Evolutionary conservation across 2,888 invertebrate species (phyloP), one percentile per base, ranked within the genome.

Genomic region (Cephus spinipes): DNA sequence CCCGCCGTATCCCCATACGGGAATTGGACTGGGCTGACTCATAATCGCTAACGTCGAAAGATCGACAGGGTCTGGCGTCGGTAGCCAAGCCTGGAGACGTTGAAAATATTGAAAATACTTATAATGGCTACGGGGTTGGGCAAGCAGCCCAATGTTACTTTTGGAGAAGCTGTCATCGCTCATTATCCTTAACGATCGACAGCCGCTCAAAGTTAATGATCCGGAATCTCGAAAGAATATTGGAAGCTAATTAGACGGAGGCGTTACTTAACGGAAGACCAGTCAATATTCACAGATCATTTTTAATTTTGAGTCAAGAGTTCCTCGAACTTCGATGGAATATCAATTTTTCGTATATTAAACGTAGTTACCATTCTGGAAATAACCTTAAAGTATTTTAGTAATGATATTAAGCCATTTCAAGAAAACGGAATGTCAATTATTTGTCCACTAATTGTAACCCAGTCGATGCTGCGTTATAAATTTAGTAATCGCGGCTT

Each of bases 191-290:
- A 85, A 85, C 79, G 84, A 85, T 80, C 80, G 73, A 71, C 77
- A 73, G 34, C 75, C 71, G 79, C 55, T 55, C 73, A 73, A 74
- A 85, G 80, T 84, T 87, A 87, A 87, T 85, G 86, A 87, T 82
- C 82, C 80, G 81, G 82, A 80, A 84, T 84, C 81, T 83, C 80
- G 78, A 77, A 79, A 78, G 84, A 87, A 85, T 86, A 85, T 85
- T 79, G 81, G 81, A 83, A 81, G 82, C 84, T 85, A 88, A 89
- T 89, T 86, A 87, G 86, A 83, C 81, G 84, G 82, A 79, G 79
- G 84, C 79, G 82, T 83, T 85, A 76, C 84, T 83, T 82, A 84
- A 84, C 81, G 82, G 80, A 77, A 78, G 55, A 23, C 15, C 23
- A 55, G 55, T 55, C 55, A 23, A 23, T 55, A 55, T 15, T 9